Base-by-base conservation (phyloP, 2,888 invertebrate species). In the Drosophila suboccidentalis region DNA sequence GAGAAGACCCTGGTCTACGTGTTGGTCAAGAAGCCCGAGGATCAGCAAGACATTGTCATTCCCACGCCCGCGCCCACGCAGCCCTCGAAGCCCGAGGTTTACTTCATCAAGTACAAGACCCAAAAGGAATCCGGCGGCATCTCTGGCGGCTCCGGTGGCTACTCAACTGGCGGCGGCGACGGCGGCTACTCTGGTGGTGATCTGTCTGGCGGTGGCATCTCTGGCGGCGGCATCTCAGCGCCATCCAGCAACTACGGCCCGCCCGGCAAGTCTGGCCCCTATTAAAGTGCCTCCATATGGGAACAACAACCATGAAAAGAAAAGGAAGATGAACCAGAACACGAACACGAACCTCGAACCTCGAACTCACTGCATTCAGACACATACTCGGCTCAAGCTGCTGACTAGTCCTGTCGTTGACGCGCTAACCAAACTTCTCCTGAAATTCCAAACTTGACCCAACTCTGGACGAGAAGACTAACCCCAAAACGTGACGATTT, bases 1-100 rank as follows among this genome's bases (percentile, higher is more conserved):
- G 96, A 97, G 92, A 97, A 97, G 94, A 97, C 97, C 59, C 94
- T 97, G 78, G 97, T 97, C 87, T 97, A 97, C 93, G 97, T 97
- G 36, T 93, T 97, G 93, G 97, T 97, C 87, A 97, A 97, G 95
- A 96, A 96, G 91, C 97, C 97, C 89, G 97, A 97, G 91, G 96
- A 97, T 71, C 96, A 96, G 75, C 96, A 96, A 79, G 96, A 97
- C 88, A 95, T 97, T 92, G 94, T 94, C 85, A 95, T 97, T 83
- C 97, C 97, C 50, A 95, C 96, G 13, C 94, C 95, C 13, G 95
- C 95, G 2, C 97, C 97, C 54, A 97, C 97, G 57, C 96, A 96
- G 90, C 97, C 97, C 76, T 95, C 96, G 92, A 97, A 97, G 94
- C 97, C 97, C 64, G 97, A 97, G 93, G 97, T 97, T 64, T 97